A percentile compares a stretch with the other conserved stretches of the same genome.
phyloP scores from a whole-genome alignment of 2,797 vertebrate genomes.

The Vipera latastei region DNA sequence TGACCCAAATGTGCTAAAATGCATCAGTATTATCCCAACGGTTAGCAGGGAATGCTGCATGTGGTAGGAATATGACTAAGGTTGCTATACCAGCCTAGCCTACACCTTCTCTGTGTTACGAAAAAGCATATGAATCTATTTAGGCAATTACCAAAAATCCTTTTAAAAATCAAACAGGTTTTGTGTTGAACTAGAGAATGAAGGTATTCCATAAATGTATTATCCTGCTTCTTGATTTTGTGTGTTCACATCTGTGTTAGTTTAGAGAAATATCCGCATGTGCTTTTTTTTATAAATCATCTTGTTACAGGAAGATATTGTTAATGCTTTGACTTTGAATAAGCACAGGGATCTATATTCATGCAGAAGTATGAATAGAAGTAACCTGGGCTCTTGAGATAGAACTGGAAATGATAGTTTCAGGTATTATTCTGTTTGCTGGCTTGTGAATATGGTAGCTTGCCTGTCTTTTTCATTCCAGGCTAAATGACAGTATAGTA shows the following conservation, averaged over 20 bases:
- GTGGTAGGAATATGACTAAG: background rate
- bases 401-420: background rate
- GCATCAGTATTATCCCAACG: background rate
- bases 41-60: background rate
- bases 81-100: background rate
- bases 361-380: background rate
- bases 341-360: background rate
- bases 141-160: background rate
- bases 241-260: background rate
- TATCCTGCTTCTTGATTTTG: background rate
- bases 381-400: background rate
- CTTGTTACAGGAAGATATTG: background rate
- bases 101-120: background rate
- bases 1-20: background rate
- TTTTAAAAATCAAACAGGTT: background rate
- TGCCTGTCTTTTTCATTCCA: background rate
- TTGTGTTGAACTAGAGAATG: background rate
- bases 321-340: background rate
- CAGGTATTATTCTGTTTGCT: background rate
- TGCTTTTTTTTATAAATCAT: background rate
- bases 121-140: background rate
- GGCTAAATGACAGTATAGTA: background rate
- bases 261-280: background rate
- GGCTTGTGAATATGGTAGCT: background rate
- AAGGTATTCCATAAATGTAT: background rate